Base-by-base conservation (phyloP, 1,140 invertebrate species). In the Tetramorium simillimum region DNA sequence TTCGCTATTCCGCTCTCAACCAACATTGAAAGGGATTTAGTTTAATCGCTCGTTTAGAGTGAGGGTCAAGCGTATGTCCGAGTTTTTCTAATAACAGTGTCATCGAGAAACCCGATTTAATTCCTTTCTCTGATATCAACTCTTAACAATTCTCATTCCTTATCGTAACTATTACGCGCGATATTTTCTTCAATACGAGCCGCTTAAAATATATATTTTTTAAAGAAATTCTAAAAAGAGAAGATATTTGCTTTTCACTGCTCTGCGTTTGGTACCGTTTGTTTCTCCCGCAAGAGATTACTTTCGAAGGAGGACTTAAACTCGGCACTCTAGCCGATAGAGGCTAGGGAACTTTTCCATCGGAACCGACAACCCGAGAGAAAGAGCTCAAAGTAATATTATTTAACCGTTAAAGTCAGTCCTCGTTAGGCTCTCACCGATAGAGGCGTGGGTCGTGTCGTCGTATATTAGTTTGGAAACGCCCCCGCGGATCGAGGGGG, bases 331-430 rank as follows among this genome's bases (percentile, higher is more conserved):
- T 37, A 56, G 43, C 28, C n/a, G 51, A 56, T 65, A 46, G 40
- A 33, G 53, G 14, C 62, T 18, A 37, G 21, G 28, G 0, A 60
- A 84, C 40, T 84, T 75, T 49, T 84, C n/a, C 80, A 75, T 62
- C 40, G 63, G 51, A 33, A 18, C 24, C 53, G 75, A 28, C 33
- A 60, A 28, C 49, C 24, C 24, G 40, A 76, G 65, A 78, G 70
- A 89, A 76, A 86, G 85, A 91, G 88, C 90, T 86, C 81, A 60
- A 51, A 81, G 88, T 88, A 92, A 92, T 93, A 93, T 93, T 93
- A 93, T 93, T 93, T 93, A 93, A 93, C 92, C 92, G 92, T 93
- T 93, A 93, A 93, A 93, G 93, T 93, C 93, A 92, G 92, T 92
- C 90, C 93, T 93, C 91, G 93, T 93, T 93, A 93, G 91, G 80